phyloP scores from a whole-genome alignment of 2,888 invertebrate species.

The Rhorus exstirpatorius region DNA sequence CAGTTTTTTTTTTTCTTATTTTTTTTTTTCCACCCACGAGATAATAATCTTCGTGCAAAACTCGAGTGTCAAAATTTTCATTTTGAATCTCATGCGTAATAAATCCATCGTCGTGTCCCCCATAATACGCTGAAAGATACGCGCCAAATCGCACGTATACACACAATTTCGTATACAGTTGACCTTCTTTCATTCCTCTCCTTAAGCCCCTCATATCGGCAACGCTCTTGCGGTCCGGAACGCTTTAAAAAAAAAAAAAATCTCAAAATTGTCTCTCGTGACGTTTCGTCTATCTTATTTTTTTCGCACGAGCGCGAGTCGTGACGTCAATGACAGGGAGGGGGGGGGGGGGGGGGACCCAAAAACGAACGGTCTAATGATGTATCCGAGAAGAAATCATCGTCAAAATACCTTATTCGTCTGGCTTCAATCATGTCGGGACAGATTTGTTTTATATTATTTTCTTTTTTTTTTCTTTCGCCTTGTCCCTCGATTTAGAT shows the following conservation, averaged over 20 bases:
- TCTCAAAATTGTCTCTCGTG: conserved; percentile 12
- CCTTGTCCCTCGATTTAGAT: conserved; percentile 28
- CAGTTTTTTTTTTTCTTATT: too few species aligned
- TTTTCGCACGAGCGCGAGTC: conserved; percentile 6
- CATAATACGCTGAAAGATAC: background rate
- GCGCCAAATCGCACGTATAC: too few species aligned
- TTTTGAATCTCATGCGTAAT: too few species aligned
- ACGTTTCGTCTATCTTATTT: conserved; percentile 23
- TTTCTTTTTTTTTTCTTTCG: conserved; percentile 18
- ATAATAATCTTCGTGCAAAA: too few species aligned
- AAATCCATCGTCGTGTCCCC: too few species aligned
- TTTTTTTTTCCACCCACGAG: too few species aligned
- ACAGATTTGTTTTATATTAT: conserved; percentile 28
- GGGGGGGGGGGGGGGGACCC: too few species aligned
- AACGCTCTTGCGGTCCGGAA: too few species aligned
- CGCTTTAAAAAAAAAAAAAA: background rate
- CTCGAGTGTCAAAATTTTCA: too few species aligned
- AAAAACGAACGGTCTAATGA: conserved; percentile 41
- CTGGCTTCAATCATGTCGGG: conserved; percentile 39
- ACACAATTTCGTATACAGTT: too few species aligned
- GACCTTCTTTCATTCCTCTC: too few species aligned
- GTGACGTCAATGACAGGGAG: conserved; percentile 60
- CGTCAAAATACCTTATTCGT: conserved; percentile 47
- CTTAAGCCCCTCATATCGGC: too few species aligned
- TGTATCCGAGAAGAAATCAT: conserved; percentile 53